These are phyloP conservation scores for Danio tinwini DNA, from an alignment of 2,797 vertebrate species.

Conservation along the genomic window DNA sequence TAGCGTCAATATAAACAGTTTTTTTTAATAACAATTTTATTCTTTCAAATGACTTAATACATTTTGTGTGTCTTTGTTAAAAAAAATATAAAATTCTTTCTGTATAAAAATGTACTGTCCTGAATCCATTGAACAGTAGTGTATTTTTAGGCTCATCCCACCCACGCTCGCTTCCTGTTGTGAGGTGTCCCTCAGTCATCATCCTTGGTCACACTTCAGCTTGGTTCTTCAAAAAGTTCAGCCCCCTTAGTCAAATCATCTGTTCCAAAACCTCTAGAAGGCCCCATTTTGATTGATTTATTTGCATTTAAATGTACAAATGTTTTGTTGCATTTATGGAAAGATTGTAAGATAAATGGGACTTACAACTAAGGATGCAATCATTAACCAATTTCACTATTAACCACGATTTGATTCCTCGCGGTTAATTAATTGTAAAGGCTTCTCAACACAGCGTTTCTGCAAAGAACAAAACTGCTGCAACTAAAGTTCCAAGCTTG, in stretches of 20 bases:
- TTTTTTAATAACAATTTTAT: no score
- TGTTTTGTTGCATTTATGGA: background rate
- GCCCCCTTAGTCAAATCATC: background rate
- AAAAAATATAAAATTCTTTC: background rate
- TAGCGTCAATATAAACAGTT: no score
- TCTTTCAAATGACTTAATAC: no score
- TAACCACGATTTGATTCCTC: no score
- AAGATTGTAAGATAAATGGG: background rate
- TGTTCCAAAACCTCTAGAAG: background rate
- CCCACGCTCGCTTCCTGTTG: conserved; percentile 31
- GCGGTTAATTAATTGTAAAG: no score
- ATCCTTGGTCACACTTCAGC: background rate
- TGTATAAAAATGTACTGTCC: no score
- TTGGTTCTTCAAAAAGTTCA: background rate
- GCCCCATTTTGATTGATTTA: background rate
- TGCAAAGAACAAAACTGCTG: no score
- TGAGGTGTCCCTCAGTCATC: conserved; percentile 18
- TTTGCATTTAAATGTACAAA: background rate
- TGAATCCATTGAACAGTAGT: background rate
- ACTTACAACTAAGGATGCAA: no score
- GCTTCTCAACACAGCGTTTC: no score
- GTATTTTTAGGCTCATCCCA: background rate
- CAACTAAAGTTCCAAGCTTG: no score
- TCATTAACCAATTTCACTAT: no score
- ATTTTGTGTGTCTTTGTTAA: background rate